phyloP scores from a whole-genome alignment of 2,797 vertebrate species.

The Schizopygopsis malacanthus region DNA sequence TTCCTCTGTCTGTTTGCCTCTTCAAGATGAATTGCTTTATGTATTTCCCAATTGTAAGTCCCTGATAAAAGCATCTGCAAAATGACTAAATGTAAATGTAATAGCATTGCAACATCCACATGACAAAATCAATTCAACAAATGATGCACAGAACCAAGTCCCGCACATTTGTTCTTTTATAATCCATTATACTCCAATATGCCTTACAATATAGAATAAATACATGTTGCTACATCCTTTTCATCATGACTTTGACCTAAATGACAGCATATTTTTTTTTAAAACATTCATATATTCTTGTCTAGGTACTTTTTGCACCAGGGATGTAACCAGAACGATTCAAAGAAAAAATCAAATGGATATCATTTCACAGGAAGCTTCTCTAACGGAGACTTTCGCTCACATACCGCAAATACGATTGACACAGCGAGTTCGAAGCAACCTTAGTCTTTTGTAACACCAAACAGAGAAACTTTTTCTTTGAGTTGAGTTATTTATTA shows the following conservation, averaged over 20 bases:
- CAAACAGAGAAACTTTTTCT: constrained; percentile 43
- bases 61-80: too few species aligned
- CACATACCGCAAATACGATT: not conserved
- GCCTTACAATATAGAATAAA: not conserved
- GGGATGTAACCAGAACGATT: not conserved
- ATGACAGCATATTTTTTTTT: not conserved
- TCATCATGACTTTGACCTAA: not conserved
- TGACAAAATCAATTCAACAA: too few species aligned
- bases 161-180: not conserved
- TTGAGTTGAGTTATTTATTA: constrained; percentile 43
- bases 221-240: not conserved
- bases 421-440: constrained; percentile 3
- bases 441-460: constrained; percentile 12
- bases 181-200: not conserved
- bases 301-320: not conserved
- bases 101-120: not conserved
- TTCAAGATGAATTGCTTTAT: too few species aligned
- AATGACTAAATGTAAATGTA: too few species aligned
- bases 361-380: not conserved
- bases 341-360: not conserved
- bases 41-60: too few species aligned
- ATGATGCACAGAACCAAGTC: not conserved
- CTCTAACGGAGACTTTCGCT: not conserved
- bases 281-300: not conserved
- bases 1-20: too few species aligned